Evolutionary conservation across 2,113 vertebrate species (phyloP).

Genomic region (Turnix velox): DNA sequence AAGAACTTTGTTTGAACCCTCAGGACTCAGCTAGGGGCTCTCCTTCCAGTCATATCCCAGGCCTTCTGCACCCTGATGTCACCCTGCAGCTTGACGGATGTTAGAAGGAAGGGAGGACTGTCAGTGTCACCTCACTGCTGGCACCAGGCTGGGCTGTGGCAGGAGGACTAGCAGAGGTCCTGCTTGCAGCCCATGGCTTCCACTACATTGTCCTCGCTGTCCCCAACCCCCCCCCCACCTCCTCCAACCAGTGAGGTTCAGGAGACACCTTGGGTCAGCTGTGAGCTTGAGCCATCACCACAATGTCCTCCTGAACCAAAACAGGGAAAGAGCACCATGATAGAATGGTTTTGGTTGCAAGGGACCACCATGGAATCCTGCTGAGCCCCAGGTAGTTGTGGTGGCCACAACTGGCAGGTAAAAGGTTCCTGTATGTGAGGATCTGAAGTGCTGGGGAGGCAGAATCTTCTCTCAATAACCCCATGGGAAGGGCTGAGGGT

Average conservation of each 20-base stretch:
- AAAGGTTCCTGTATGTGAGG: fast-evolving
- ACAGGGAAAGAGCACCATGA: background rate
- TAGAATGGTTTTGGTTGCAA: too few relatives aligned
- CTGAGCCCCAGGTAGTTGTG: background rate
- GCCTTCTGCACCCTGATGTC: fast-evolving
- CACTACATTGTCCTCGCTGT: background rate
- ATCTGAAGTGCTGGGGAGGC: background rate
- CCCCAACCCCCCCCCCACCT: too few relatives aligned
- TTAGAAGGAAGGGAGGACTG: background rate
- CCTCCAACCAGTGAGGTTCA: too few relatives aligned
- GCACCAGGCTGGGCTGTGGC: fast-evolving
- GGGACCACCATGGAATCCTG: fast-evolving
- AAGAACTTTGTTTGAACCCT: background rate
- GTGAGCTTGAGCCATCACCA: background rate
- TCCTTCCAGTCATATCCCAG: background rate
- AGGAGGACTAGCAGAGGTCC: background rate
- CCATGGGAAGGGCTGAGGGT: background rate
- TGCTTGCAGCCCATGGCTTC: fast-evolving
- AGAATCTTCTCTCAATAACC: background rate
- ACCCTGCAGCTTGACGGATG: fast-evolving
- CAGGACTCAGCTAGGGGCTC: background rate
- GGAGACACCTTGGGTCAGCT: background rate
- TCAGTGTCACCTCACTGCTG: fast-evolving
- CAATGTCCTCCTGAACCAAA: background rate
- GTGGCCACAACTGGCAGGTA: background rate